Base-by-base conservation (phyloP, 2,113 vertebrate species). In the Cathartes aura region DNA sequence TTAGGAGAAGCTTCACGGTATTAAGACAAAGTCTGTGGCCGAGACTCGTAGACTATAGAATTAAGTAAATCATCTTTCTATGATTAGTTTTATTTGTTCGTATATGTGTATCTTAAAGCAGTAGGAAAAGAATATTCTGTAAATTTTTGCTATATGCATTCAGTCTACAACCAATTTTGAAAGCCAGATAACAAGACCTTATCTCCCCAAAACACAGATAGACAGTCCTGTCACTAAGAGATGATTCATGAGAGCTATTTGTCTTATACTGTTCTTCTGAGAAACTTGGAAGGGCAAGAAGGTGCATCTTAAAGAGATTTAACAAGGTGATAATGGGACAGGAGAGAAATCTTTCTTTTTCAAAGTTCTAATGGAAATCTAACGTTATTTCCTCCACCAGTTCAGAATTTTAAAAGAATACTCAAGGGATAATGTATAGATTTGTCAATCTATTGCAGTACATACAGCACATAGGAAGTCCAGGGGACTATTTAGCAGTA, bases 221-320 rank as follows among this genome's bases (percentile, higher is more conserved):
- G 79, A 58, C 22, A 82, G 45, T 38, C 55, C 66, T 87, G 85
- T 91, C 95, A 97, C 66, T 74, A 80, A 59, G 67, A 73, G 55
- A 68, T 60, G 91, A 97, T 78, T 97, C 80, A 93, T 87, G 79
- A 76, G 62, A 94, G 73, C 53, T n/a, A 32, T 90, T 89, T 89
- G 36, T 73, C 62, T 91, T 85, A 6, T 32, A 27, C 43, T 56
- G 32, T 74, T 92, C 81, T 83, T 72, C 55, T 85, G 72, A 92
- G 73, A 68, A 52, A 74, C 50, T 50, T 62, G 50, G 67, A 94
- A 96, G 43, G 76, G 48, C 70, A 91, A 78, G 82, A 87, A 90
- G 36, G 24, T 76, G 27, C 30, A 23, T 36, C 60, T 81, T 64
- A 26, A 62, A 85, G 76, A 96, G 80, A 93, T 95, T 89, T 85